These are phyloP conservation scores for Smithornis capensis DNA, from an alignment of 2,113 vertebrate genomes.

Conservation along the genomic window DNA sequence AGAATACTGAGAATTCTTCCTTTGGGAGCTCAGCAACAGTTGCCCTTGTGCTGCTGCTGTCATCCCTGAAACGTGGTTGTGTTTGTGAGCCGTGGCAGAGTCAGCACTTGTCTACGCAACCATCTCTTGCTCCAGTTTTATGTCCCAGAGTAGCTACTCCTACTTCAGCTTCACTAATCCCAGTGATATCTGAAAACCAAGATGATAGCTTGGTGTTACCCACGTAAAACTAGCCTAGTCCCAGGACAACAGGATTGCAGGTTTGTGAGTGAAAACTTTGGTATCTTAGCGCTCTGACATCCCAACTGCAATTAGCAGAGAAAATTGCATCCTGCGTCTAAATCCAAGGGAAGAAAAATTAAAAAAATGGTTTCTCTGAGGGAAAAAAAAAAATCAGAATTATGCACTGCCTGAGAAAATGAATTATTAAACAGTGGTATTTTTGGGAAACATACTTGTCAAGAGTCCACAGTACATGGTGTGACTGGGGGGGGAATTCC, in stretches of 20 bases:
- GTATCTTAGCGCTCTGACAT: fast-evolving
- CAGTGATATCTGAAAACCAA: neutral
- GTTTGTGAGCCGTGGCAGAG: neutral
- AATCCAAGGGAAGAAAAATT: neutral
- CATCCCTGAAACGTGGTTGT: fast-evolving
- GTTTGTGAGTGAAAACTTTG: neutral
- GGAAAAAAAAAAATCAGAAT: neutral
- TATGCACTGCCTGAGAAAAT: neutral
- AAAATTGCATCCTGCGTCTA: neutral
- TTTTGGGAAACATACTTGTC: neutral
- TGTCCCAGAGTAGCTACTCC: neutral
- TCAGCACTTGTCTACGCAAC: fast-evolving
- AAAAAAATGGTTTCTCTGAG: neutral
- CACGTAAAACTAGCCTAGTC: neutral
- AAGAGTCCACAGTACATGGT: neutral
- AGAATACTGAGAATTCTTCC: conserved; percentile 46
- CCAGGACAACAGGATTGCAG: neutral
- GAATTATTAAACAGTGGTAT: neutral
- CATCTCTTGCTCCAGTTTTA: neutral
- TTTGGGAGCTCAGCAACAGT: conserved; percentile 37
- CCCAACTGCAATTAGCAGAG: neutral
- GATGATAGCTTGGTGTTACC: neutral
- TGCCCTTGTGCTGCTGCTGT: neutral
- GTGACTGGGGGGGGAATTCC: neutral
- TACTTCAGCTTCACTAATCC: neutral